Percentiles rank a stretch among this genome's conserved stretches.
phyloP scores from a whole-genome alignment of 2,797 vertebrate species.

The Myotis vivesi region DNA sequence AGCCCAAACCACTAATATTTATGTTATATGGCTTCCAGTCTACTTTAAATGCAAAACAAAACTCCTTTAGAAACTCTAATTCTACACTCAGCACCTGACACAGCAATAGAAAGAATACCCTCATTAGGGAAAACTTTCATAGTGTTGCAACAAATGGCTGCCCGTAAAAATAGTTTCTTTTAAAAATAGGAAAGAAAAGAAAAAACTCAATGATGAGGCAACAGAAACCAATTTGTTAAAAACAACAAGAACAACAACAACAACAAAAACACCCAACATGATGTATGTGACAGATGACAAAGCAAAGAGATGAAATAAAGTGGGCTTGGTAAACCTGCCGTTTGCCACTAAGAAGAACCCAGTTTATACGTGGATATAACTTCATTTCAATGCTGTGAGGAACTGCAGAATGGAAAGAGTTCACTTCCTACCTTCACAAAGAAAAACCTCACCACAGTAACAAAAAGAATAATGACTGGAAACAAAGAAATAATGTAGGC shows the following conservation, averaged over 20 bases:
- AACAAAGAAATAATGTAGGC: neutral
- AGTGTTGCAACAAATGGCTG: neutral
- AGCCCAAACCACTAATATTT: neutral
- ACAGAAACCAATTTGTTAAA: neutral
- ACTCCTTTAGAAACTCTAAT: constrained; percentile 7
- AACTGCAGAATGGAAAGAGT: neutral
- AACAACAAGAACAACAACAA: neutral
- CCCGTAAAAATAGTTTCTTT: neutral
- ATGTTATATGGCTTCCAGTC: neutral
- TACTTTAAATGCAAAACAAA: constrained; percentile 29
- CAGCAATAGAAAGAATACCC: neutral
- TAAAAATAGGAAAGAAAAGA: neutral
- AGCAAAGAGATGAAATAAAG: neutral
- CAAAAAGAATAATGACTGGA: neutral
- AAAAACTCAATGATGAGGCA: neutral
- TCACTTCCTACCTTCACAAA: neutral
- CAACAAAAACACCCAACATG: neutral
- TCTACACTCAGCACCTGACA: neutral
- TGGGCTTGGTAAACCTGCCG: neutral
- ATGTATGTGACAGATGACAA: neutral
- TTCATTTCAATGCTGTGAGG: neutral
- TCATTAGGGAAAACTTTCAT: neutral
- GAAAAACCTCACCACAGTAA: neutral
- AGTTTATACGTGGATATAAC: neutral
- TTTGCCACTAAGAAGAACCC: neutral